Evolutionary conservation across 1,140 invertebrate genomes (phyloP).

Genomic region (Harpegnathos saltator): DNA sequence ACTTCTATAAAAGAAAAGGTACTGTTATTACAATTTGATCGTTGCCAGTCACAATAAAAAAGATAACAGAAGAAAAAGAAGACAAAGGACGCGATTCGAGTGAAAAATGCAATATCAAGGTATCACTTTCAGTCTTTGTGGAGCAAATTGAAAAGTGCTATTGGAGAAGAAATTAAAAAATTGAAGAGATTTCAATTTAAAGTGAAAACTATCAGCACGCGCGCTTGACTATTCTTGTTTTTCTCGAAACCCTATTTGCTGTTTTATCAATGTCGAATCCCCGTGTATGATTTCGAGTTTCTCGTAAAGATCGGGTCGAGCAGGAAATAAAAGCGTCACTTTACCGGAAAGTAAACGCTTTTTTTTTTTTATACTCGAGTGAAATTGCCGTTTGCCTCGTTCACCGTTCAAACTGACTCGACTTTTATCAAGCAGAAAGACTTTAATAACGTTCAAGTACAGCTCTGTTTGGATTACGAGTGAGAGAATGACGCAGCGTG

Average conservation of each 20-base stretch:
- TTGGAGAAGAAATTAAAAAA: constrained; percentile 31
- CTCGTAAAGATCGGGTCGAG: neutral
- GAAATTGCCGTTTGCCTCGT: constrained; percentile 45
- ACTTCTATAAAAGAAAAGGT: constrained; percentile 7
- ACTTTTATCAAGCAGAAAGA: constrained; percentile 49
- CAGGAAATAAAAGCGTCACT: constrained; percentile 25
- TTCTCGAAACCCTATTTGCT: constrained; percentile 30
- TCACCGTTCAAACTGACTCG: constrained; percentile 3
- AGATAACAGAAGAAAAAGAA: neutral
- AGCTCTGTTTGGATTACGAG: constrained; percentile 38
- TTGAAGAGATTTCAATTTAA: constrained; percentile 48
- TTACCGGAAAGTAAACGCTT: constrained; percentile 40
- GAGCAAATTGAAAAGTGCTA: neutral
- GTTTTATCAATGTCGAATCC: constrained; percentile 6
- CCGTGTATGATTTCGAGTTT: constrained; percentile 9
- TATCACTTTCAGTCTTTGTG: neutral
- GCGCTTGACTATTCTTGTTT: neutral
- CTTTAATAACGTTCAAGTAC: constrained; percentile 48
- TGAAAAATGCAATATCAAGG: neutral
- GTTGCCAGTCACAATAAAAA: neutral
- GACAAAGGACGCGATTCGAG: constrained; percentile 11
- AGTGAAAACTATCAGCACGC: constrained; percentile 18
- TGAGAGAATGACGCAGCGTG: constrained; percentile 13
- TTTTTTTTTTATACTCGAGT: constrained; percentile 23
- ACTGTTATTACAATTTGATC: constrained; percentile 51